These are phyloP conservation scores for Panulirus ornatus DNA, from an alignment of 1,140 invertebrate species.

Conservation along the genomic window DNA sequence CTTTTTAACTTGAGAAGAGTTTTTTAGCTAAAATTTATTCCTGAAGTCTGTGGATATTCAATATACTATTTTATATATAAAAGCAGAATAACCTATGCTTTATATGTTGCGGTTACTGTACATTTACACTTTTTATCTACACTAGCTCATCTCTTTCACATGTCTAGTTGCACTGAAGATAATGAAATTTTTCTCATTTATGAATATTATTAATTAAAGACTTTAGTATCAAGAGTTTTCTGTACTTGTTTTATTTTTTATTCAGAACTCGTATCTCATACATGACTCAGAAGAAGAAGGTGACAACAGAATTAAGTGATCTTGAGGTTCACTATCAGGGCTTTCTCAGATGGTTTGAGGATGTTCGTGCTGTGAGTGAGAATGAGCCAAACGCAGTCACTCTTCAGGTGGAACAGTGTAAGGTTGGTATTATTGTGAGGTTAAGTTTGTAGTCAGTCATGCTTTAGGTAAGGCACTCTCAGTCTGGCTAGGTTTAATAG, in stretches of 20 bases:
- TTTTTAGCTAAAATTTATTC: too few species aligned
- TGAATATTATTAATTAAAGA: too few species aligned
- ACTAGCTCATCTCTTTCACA: too few species aligned
- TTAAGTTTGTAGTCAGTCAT: too few species aligned
- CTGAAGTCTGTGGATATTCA: neutral
- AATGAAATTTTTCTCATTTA: too few species aligned
- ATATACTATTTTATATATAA: neutral
- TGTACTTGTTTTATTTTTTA: neutral
- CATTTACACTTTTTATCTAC: too few species aligned
- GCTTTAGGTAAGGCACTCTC: too few species aligned
- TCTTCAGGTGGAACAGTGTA: constrained; percentile 24
- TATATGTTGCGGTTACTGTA: too few species aligned
- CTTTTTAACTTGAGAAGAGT: too few species aligned
- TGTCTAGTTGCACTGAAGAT: too few species aligned
- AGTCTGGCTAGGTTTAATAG: too few species aligned
- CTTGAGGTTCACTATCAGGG: constrained; percentile 39
- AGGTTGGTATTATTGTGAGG: constrained; percentile 38
- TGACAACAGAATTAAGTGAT: constrained; percentile 38
- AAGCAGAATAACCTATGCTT: too few species aligned
- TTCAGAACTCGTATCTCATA: constrained; percentile 44
- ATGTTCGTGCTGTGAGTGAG: constrained; percentile 14
- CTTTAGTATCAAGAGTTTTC: neutral
- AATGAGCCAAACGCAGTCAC: constrained; percentile 23
- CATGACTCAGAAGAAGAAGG: constrained; percentile 43
- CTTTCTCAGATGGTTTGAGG: constrained; percentile 44